Conservation (phyloP, 2,888 invertebrate species). For the Lordiphosa andalusiaca region DNA sequence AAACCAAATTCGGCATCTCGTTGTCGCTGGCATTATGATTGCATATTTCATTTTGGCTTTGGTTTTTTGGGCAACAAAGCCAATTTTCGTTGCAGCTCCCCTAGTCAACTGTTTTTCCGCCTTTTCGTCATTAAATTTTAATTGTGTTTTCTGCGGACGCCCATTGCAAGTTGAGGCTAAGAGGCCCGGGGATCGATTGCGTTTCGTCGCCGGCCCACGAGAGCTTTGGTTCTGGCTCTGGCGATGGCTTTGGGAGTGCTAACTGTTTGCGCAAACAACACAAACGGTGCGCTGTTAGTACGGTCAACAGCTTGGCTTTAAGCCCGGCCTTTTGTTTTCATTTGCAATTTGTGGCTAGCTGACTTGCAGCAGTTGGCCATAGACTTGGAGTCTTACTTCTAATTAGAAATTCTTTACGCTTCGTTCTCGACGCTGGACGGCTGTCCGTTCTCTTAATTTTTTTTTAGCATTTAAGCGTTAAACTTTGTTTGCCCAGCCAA, state of each 20-base stretch:
- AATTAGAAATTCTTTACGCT: slow-evolving; percentile 72
- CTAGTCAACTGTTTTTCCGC: slow-evolving; percentile 55
- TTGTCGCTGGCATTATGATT: slow-evolving; percentile 53
- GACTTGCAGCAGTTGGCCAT: slow-evolving; percentile 37
- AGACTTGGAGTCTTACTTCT: slow-evolving; percentile 65
- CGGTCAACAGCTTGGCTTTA: slow-evolving; percentile 40
- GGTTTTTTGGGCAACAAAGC: slow-evolving; percentile 35
- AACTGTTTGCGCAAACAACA: slow-evolving; percentile 70
- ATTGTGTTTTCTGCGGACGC: slow-evolving; percentile 59
- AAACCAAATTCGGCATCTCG: slow-evolving; percentile 68
- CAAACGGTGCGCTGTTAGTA: slow-evolving; percentile 45
- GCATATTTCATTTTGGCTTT: slow-evolving; percentile 51
- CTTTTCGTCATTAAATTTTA: slow-evolving; percentile 74
- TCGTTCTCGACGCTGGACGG: slow-evolving; percentile 37
- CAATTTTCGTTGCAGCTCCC: slow-evolving; percentile 40
- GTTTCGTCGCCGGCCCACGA: slow-evolving; percentile 29
- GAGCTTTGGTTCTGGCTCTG: slow-evolving; percentile 28
- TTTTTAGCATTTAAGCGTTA: slow-evolving; percentile 75
- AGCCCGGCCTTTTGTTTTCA: slow-evolving; percentile 58
- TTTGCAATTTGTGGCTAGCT: slow-evolving; percentile 67
- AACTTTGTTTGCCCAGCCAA: slow-evolving; percentile 62
- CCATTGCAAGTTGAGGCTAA: slow-evolving; percentile 30
- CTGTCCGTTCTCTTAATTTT: slow-evolving; percentile 31
- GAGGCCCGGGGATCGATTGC: slow-evolving; percentile 41
- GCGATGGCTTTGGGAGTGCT: slow-evolving; percentile 40